Conservation (phyloP, 2,113 vertebrate species). For the Camelus dromedarius region DNA sequence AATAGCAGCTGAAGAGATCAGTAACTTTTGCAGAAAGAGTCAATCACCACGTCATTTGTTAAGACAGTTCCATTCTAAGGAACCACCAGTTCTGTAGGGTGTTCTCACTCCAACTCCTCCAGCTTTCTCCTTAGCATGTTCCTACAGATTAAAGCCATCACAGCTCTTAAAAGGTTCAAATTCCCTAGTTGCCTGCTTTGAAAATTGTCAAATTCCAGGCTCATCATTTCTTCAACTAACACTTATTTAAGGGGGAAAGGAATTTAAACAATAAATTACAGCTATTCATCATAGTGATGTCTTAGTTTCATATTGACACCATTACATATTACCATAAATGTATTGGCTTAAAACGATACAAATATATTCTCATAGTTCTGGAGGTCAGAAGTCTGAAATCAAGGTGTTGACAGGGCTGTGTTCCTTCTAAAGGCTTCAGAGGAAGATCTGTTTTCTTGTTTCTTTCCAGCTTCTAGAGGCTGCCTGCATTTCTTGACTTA, state of each 20-base stretch:
- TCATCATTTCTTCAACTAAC: neutral
- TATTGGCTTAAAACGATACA: neutral
- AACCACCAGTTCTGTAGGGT: neutral
- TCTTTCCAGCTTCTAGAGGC: neutral
- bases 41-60: neutral
- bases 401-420: neutral
- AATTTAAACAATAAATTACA: conserved; percentile 14
- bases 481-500: neutral
- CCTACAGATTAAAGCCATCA: neutral
- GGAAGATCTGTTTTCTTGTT: neutral
- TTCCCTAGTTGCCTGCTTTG: neutral
- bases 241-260: neutral
- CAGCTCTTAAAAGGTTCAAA: conserved; percentile 16
- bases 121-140: neutral
- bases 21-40: conserved; percentile 12
- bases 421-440: neutral
- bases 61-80: neutral
- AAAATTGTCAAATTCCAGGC: conserved; percentile 32
- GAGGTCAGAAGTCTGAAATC: neutral
- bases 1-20: neutral
- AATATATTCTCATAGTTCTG: neutral
- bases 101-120: neutral
- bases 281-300: neutral
- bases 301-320: neutral
- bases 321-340: neutral